Evolutionary conservation across 2,113 vertebrate species (phyloP), one percentile per base, ranked within the genome.

Genomic region (Toxotes jaculatrix): DNA sequence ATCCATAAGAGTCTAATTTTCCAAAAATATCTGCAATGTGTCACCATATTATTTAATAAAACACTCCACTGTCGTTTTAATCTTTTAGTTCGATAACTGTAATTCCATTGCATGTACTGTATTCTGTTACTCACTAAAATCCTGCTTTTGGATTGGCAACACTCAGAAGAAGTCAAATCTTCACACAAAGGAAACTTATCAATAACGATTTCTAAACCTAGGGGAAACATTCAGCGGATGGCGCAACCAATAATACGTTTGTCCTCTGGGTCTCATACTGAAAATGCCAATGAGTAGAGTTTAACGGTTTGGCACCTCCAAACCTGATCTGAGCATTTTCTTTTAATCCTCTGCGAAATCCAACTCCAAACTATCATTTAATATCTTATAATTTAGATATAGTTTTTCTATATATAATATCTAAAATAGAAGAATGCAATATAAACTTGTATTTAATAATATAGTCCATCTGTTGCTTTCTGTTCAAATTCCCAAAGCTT

Each of bases 401-500:
- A 79, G 6, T 27, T 32, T 62, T 49, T 85, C 12, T 84, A 73
- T 64, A 77, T 75, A 75, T 81, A 56, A 80, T 86, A 92, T 88
- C 66, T 88, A 91, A 93, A 93, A 92, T 91, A 93, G 61, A 89
- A 79, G 62, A 78, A 7, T 72, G 49, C 61, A 74, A 81, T 83
- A 84, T 65, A 85, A 85, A 77, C 61, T 56, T 61, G 80, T 68
- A 74, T 84, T 53, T 64, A 40, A 78, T 87, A 82, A 87, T 88
- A 82, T 73, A 91, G 71, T 83, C 82, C 40, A 31, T 53, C 62
- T 77, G 73, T 82, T 5, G 1, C 73, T 32, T 61, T 83, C 76
- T 75, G 66, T 21, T 66, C 65, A 75, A 67, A 69, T 82, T 76
- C 47, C 71, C 56, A 61, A 87, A 86, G 55, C 77, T 8, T 80